Conservation (phyloP, 92 coral and sea anemone genomes). For the Bergia sp. region DNA sequence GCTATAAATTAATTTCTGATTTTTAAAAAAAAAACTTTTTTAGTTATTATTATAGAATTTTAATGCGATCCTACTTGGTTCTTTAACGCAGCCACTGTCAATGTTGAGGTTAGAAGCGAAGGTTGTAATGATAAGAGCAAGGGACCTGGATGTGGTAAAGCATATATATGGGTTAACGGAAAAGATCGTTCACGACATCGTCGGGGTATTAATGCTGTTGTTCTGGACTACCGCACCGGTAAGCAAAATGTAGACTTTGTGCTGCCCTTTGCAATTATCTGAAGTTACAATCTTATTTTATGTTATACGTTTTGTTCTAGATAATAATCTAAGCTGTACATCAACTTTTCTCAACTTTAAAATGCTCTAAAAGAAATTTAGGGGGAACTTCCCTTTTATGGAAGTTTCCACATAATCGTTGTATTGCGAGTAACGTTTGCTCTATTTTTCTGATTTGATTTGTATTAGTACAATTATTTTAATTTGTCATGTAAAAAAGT, state of each 20-base stretch:
- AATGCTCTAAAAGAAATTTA: too few species aligned
- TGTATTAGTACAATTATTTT: too few species aligned
- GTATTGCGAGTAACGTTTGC: too few species aligned
- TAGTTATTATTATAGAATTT: too few species aligned
- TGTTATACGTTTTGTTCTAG: neutral
- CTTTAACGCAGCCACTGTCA: conserved; percentile 7
- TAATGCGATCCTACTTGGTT: neutral
- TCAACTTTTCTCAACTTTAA: too few species aligned
- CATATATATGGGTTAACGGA: conserved; percentile 28
- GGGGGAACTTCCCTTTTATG: too few species aligned
- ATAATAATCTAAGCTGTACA: too few species aligned
- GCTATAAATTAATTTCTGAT: too few species aligned
- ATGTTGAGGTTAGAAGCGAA: conserved; percentile 38
- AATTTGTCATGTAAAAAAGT: too few species aligned
- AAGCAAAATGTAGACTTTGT: neutral
- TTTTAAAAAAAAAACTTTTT: too few species aligned
- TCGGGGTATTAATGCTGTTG: conserved; percentile 14
- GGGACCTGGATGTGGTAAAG: conserved; percentile 16
- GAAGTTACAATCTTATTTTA: neutral
- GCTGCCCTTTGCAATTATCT: neutral
- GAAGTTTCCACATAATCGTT: too few species aligned
- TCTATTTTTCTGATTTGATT: too few species aligned
- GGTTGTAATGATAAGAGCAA: conserved; percentile 23
- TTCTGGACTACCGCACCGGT: conserved; percentile 31
- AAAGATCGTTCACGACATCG: conserved; percentile 36